These are phyloP conservation scores for Actinostola sp. DNA, from an alignment of 92 coral and sea anemone species.

Conservation along the genomic window DNA sequence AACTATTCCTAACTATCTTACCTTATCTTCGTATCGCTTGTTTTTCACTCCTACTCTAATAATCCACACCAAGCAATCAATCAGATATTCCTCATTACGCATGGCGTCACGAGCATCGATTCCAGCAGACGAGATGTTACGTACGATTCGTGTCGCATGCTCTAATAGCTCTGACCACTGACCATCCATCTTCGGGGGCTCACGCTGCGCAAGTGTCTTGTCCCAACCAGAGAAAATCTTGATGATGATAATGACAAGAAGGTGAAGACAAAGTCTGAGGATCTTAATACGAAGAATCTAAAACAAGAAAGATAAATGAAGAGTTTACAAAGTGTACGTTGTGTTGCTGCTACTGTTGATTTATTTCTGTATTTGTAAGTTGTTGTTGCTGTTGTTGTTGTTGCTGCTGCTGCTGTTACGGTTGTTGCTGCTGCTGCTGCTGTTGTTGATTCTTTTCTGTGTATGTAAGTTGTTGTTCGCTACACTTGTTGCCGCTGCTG, in stretches of 20 bases:
- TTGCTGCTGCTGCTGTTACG: not conserved
- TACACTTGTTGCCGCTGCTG: not conserved
- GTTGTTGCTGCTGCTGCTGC: not conserved
- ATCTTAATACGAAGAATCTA: conserved; percentile 82
- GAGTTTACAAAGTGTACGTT: not conserved
- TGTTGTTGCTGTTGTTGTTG: not conserved
- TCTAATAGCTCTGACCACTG: conserved; percentile 85
- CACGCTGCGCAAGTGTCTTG: conserved; percentile 75
- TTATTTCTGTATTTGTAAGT: not conserved
- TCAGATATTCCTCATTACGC: conserved; percentile 84
- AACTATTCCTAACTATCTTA: conserved; percentile 10
- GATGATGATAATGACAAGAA: conserved; percentile 83
- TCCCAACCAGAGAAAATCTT: conserved; percentile 93
- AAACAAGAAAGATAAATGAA: not conserved
- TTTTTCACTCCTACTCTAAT: conserved; percentile 73
- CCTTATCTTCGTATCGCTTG: conserved; percentile 68
- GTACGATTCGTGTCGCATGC: conserved; percentile 86
- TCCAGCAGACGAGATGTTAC: conserved; percentile 97
- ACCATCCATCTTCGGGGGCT: conserved; percentile 54
- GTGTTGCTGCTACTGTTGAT: not conserved
- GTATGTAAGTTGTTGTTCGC: too few species aligned
- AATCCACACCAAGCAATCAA: conserved; percentile 89
- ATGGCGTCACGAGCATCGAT: conserved; percentile 85
- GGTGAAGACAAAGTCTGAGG: conserved; percentile 77
- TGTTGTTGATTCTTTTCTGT: too few species aligned